These are phyloP conservation scores for Budorcas taxicolor DNA, from an alignment of 2,113 vertebrate species.

Conservation along the genomic window DNA sequence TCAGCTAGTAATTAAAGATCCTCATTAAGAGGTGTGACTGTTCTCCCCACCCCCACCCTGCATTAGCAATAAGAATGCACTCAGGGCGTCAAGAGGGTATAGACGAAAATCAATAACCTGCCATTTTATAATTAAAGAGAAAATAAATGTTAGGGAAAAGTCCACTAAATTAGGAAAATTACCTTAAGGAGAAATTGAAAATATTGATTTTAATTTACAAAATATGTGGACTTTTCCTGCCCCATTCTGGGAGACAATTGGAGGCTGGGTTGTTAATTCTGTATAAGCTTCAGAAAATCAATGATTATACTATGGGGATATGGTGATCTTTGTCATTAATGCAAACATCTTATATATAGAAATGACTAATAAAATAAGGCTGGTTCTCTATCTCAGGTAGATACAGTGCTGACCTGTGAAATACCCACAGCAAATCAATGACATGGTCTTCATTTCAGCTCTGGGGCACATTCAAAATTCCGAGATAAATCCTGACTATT, in stretches of 20 bases:
- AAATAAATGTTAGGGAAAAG: conserved; percentile 86
- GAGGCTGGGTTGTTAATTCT: conserved; percentile 82
- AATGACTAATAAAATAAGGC: conserved; percentile 68
- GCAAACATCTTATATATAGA: conserved; percentile 68
- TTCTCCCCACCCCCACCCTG: conserved; percentile 62
- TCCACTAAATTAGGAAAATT: conserved; percentile 91
- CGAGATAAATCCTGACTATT: conserved; percentile 51
- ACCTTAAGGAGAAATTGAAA: conserved; percentile 90
- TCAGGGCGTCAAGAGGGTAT: conserved; percentile 77
- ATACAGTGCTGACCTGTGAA: conserved; percentile 63
- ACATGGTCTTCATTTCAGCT: conserved; percentile 49
- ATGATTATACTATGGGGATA: conserved; percentile 79
- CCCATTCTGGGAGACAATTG: conserved; percentile 85
- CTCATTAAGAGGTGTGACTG: conserved; percentile 79
- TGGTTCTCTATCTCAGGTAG: conserved; percentile 69
- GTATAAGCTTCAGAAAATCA: conserved; percentile 77
- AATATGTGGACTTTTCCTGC: conserved; percentile 87
- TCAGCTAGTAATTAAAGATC: conserved; percentile 84
- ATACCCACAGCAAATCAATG: conserved; percentile 64
- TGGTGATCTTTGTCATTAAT: conserved; percentile 82
- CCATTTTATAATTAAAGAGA: conserved; percentile 93
- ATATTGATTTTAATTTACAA: conserved; percentile 95
- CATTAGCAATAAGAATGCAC: conserved; percentile 79
- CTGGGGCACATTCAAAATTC: conserved; percentile 9
- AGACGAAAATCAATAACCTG: conserved; percentile 88